Base-by-base conservation (phyloP, 2,888 invertebrate genomes). In the Artemia sinica region DNA sequence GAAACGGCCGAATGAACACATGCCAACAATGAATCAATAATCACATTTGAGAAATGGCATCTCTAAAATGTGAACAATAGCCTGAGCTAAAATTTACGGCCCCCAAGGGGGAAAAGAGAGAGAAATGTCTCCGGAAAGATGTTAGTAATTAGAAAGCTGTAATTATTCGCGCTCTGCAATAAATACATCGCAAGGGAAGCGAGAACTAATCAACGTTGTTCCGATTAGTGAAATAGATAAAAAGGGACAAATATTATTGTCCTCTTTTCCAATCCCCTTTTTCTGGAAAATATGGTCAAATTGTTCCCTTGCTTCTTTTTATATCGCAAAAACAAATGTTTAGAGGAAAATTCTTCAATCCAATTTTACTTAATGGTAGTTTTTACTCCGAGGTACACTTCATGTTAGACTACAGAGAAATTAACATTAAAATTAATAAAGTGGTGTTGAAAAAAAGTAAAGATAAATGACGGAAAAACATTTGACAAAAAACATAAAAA, bases 41-140 rank as follows among this genome's bases (percentile, higher is more conserved):
- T n/a, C 63, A 58, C 63, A 58, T 58, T 58, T n/a, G 63, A 58
- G 63, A 58, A 58, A 58, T 58, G 63, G 63, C 63, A 58, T 58
- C 63, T 58, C 63, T 58, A 28, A 58, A 58, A 58, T 28, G 63
- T 58, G 63, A 58, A 58, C 63, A 58, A 58, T 58, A 58, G 63
- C 28, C 63, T 28, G 14, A 41, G 41, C 63, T n/a, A 58, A 58
- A 58, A 58, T 58, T 58, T 58, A 58, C 28, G 63, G 63, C 63
- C 63, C 63, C 63, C 8, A 58, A 18, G 63, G 63, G 63, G 63
- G 41, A 41, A 41, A 41, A 41, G 41, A 41, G 41, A 41, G 41
- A 41, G 41, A 41, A 58, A 58, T 58, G 63, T 58, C 28, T 28
- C 63, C 63, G 63, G 63, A 58, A 58, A 58, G 63, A 58, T 58